Conservation (phyloP, 2,113 vertebrate species). For the Vireo altiloquus region DNA sequence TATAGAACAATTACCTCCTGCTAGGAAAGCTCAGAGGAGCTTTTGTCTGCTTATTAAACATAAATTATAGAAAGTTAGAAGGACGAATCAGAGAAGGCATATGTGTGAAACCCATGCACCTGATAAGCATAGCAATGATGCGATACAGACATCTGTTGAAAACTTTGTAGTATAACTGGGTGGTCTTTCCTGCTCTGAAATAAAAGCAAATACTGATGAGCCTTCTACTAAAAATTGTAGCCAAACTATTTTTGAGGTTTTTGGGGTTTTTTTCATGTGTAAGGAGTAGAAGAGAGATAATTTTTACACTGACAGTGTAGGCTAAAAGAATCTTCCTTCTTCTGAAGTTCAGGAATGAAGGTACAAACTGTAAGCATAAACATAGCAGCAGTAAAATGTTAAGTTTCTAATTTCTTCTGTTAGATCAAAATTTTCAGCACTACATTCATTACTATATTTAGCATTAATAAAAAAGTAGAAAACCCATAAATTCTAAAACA, state of each 20-base stretch:
- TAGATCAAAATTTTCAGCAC: not conserved
- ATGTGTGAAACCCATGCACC: slow-evolving; percentile 2
- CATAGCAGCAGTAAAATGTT: not conserved
- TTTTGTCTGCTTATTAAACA: slow-evolving; percentile 1
- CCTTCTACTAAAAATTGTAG: not conserved
- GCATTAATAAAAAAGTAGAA: not conserved
- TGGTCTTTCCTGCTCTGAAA: not conserved
- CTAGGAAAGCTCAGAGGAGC: slow-evolving; percentile 27
- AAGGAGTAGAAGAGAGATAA: not conserved
- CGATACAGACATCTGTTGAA: not conserved
- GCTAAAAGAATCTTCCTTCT: not conserved
- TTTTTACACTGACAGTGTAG: not conserved
- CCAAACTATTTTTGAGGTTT: not conserved
- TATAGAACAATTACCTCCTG: slow-evolving; percentile 36
- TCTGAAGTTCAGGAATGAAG: not conserved
- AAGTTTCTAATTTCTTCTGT: not conserved
- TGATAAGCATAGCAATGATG: not conserved
- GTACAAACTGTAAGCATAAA: not conserved
- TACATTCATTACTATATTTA: not conserved
- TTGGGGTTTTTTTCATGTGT: accelerated
- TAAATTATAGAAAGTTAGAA: slow-evolving; percentile 37
- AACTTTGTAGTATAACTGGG: not conserved
- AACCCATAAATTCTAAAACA: not conserved
- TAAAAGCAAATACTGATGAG: not conserved
- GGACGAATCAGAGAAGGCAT: not conserved